Conservation (phyloP, 2,888 invertebrate genomes). For the Microdon myrmicae region DNA sequence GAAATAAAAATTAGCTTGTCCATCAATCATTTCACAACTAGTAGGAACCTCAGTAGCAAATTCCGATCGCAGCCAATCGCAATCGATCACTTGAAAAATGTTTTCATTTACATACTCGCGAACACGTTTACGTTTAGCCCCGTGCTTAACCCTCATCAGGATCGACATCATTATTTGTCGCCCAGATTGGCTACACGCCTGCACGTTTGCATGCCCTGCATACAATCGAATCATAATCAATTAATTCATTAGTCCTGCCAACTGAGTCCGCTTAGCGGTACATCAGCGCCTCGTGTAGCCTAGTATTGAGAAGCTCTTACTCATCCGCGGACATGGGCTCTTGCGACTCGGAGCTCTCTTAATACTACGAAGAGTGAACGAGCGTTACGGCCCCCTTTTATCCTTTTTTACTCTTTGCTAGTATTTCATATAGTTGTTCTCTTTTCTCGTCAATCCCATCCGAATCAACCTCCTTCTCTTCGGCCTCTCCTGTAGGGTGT, state of each 20-base stretch:
- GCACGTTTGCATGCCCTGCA: constrained; percentile 21
- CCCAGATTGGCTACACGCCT: constrained; percentile 9
- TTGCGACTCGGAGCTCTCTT: constrained; percentile 28
- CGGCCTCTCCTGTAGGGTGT: no score
- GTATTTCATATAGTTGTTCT: no score
- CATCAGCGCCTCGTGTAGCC: constrained; percentile 13
- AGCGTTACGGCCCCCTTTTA: no score
- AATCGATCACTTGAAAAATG: constrained; percentile 47
- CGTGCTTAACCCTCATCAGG: constrained; percentile 46
- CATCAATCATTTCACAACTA: constrained; percentile 28
- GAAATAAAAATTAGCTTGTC: no score
- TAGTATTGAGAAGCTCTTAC: background rate
- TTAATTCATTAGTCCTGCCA: constrained; percentile 51
- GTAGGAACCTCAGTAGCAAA: constrained; percentile 34
- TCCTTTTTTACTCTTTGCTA: no score
- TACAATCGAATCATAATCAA: constrained; percentile 52
- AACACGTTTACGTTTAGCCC: constrained; percentile 44
- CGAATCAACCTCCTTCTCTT: no score
- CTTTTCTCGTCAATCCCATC: no score
- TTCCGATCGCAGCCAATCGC: constrained; percentile 18
- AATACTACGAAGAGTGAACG: constrained; percentile 37
- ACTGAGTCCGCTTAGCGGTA: constrained; percentile 49
- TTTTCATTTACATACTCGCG: constrained; percentile 47
- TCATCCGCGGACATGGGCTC: no score
- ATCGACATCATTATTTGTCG: constrained; percentile 35